A percentile compares a stretch with the other conserved stretches of the same genome.
These are phyloP conservation scores for Torymus tubicola DNA, from an alignment of 2,888 invertebrate species.

Conservation along the genomic window DNA sequence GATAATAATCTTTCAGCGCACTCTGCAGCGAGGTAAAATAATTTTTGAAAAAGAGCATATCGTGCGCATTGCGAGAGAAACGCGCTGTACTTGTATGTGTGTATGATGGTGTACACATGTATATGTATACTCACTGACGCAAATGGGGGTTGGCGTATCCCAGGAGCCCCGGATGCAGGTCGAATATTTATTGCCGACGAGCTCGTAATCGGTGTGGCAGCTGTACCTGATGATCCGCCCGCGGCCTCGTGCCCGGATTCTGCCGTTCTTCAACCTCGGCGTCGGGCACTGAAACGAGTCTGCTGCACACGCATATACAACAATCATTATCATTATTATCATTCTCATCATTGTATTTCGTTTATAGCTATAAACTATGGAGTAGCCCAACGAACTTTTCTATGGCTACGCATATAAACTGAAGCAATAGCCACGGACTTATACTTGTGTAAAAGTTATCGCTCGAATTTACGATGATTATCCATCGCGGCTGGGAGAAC, in stretches of 20 bases:
- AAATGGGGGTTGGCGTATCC: constrained; percentile 84
- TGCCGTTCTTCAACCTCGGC: constrained; percentile 77
- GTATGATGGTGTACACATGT: not conserved
- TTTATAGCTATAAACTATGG: too few relatives aligned
- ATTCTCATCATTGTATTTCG: too few relatives aligned
- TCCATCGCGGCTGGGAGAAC: too few relatives aligned
- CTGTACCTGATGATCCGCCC: constrained; percentile 80
- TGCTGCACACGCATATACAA: not conserved
- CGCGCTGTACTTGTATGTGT: not conserved
- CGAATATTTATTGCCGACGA: constrained; percentile 84
- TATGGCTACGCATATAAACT: too few relatives aligned
- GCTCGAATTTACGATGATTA: too few relatives aligned
- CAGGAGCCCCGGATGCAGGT: constrained; percentile 85
- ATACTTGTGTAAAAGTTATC: too few relatives aligned
- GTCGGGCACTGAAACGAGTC: constrained; percentile 69
- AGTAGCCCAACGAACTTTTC: too few relatives aligned
- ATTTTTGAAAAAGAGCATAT: too few relatives aligned
- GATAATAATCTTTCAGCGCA: too few relatives aligned
- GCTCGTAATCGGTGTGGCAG: constrained; percentile 80
- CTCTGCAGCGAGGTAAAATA: too few relatives aligned
- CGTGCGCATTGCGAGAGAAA: not conserved
- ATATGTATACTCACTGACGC: constrained; percentile 82
- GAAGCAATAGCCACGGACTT: too few relatives aligned
- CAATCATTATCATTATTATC: too few relatives aligned
- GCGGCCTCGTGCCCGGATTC: constrained; percentile 76